phyloP scores from a whole-genome alignment of 2,888 invertebrate genomes.

The Dryadula phaetusa region DNA sequence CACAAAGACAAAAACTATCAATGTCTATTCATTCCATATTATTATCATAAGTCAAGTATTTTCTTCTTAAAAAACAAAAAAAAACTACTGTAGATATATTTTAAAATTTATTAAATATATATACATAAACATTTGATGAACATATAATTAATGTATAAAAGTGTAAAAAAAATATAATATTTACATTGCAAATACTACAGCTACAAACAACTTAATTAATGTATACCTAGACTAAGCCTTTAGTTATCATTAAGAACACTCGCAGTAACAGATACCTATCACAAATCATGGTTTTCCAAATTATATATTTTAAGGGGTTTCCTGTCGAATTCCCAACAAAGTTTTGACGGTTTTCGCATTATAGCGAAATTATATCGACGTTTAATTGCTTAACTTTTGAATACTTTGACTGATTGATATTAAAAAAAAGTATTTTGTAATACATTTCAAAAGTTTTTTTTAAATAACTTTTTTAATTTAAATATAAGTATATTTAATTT shows the following conservation, averaged over 20 bases:
- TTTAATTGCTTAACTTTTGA: conserved; percentile 32
- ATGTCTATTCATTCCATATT: too few relatives aligned
- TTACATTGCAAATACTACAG: neutral
- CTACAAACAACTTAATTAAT: neutral
- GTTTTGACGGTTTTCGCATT: conserved; percentile 25
- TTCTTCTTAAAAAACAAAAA: neutral
- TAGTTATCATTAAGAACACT: neutral
- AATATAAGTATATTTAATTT: too few relatives aligned
- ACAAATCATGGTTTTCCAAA: conserved; percentile 2
- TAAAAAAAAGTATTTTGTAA: neutral
- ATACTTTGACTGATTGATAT: conserved; percentile 24
- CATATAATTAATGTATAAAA: too few relatives aligned
- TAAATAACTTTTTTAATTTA: too few relatives aligned
- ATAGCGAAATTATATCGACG: conserved; percentile 20
- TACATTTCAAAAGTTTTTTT: too few relatives aligned
- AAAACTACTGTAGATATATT: too few relatives aligned
- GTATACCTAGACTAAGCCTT: neutral
- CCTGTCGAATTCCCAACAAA: conserved; percentile 16
- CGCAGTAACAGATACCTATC: neutral
- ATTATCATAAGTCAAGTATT: too few relatives aligned
- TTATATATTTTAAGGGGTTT: conserved; percentile 25
- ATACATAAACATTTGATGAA: too few relatives aligned
- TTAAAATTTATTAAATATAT: too few relatives aligned
- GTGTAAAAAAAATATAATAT: too few relatives aligned
- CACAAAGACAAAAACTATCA: too few relatives aligned